Conservation (phyloP, 1,140 invertebrate species). For the Tetragonula clypearis region DNA sequence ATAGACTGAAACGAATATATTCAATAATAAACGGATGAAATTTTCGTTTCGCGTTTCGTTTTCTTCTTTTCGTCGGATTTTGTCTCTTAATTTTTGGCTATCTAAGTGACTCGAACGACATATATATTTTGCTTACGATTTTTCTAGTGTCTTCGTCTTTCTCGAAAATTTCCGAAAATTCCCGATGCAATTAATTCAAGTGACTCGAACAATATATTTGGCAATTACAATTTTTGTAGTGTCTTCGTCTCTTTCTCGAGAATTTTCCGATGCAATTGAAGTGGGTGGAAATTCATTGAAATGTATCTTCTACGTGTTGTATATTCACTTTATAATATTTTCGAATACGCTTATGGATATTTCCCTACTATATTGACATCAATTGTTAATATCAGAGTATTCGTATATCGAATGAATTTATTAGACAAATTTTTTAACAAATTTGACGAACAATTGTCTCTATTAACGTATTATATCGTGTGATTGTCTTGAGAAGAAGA, state of each 20-base stretch:
- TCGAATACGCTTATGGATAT: slow-evolving; percentile 33
- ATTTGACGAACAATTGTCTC: background rate
- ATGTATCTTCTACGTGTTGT: background rate
- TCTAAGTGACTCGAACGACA: background rate
- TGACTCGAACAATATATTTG: background rate
- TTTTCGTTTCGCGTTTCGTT: background rate
- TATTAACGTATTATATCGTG: background rate
- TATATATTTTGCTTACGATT: background rate
- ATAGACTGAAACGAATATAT: slow-evolving; percentile 20
- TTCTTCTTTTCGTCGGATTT: background rate
- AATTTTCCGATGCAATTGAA: background rate
- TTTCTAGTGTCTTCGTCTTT: background rate
- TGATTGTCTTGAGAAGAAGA: slow-evolving; percentile 1
- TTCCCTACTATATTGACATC: slow-evolving; percentile 1
- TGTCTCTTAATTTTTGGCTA: background rate
- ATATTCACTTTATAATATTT: slow-evolving; percentile 32
- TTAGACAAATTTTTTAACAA: background rate
- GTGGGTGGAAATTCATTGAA: background rate
- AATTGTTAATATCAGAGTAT: background rate
- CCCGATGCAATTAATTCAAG: background rate
- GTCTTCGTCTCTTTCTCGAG: background rate
- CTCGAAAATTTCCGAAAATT: background rate
- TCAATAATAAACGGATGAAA: background rate
- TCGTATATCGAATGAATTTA: slow-evolving; percentile 10
- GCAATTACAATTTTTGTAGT: background rate